These are phyloP conservation scores for Temnopleurus reevesii DNA, from an alignment of 53 echinoderm and acorn worm species.

Conservation along the genomic window DNA sequence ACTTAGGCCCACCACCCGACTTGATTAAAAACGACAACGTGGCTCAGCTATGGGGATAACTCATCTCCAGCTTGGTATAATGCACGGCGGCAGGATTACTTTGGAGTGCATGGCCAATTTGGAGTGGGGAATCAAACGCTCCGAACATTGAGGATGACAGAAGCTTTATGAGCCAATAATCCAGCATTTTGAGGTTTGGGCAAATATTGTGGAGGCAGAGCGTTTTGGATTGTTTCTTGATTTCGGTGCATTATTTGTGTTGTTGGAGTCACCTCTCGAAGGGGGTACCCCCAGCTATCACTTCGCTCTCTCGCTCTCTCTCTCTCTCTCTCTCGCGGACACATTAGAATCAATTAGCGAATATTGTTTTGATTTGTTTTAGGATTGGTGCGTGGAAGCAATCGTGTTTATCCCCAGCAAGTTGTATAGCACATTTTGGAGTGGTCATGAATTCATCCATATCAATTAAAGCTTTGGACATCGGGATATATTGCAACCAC, in stretches of 20 bases:
- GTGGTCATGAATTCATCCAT: neutral
- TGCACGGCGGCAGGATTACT: neutral
- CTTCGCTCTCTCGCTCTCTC: neutral
- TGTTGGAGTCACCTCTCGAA: neutral
- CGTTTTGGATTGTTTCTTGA: neutral
- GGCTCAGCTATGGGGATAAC: neutral
- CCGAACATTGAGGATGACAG: neutral
- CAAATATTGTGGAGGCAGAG: neutral
- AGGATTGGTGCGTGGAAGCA: neutral
- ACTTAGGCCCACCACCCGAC: neutral
- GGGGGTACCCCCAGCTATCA: neutral
- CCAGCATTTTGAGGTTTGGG: neutral
- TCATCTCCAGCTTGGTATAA: neutral
- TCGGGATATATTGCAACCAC: neutral
- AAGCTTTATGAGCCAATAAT: neutral
- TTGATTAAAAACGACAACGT: slow-evolving; percentile 52
- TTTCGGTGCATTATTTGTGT: neutral
- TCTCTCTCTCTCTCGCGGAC: neutral
- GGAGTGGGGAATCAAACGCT: neutral
- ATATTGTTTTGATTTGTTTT: neutral
- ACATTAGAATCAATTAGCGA: neutral
- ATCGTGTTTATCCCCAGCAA: neutral
- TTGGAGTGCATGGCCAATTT: neutral
- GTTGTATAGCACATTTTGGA: neutral
- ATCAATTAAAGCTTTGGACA: neutral